Conservation (phyloP, 2,113 vertebrate genomes). For the Megalops atlanticus region DNA sequence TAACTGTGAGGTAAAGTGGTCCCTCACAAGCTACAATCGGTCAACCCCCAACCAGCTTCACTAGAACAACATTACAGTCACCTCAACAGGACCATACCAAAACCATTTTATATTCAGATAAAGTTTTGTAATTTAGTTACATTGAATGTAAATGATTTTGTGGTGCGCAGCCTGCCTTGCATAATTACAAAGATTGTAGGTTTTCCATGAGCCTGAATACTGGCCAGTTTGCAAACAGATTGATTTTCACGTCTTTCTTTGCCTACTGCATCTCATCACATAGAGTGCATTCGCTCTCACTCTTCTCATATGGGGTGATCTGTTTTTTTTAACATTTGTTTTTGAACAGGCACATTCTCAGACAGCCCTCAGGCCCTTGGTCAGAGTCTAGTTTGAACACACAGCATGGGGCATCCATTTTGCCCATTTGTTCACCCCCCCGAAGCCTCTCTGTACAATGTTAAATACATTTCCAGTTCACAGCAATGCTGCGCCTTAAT, state of each 20-base stretch:
- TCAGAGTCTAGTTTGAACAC: too few relatives aligned
- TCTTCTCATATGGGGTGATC: too few relatives aligned
- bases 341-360: too few relatives aligned
- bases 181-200: background rate
- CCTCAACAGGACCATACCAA: background rate
- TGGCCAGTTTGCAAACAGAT: background rate
- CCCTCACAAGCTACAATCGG: background rate
- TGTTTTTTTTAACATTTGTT: too few relatives aligned
- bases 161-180: background rate
- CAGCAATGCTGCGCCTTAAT: too few relatives aligned
- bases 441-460: too few relatives aligned
- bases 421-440: too few relatives aligned
- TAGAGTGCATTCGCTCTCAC: too few relatives aligned
- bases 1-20: background rate
- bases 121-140: background rate
- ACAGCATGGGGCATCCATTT: too few relatives aligned
- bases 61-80: background rate
- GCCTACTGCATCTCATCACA: too few relatives aligned
- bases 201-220: background rate
- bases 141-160: constrained; percentile 2
- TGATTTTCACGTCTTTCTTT: background rate
- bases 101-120: background rate
- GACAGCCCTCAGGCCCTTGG: too few relatives aligned
- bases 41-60: background rate
- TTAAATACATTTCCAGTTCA: too few relatives aligned